phyloP scores from a whole-genome alignment of 2,797 vertebrate genomes.

The Ceryle rudis region DNA sequence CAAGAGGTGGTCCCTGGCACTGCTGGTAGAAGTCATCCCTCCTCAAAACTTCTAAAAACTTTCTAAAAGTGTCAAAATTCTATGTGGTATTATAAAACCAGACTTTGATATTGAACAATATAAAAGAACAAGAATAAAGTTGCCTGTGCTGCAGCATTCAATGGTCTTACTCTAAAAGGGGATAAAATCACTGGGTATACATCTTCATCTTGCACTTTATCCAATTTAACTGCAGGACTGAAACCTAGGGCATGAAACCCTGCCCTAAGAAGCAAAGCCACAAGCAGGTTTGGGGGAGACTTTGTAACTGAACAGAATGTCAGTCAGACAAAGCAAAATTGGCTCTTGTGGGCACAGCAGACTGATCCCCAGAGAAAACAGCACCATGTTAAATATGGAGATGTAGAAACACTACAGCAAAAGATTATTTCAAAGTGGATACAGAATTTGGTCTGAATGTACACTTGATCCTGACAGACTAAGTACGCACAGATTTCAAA shows the following conservation, averaged over 20 bases:
- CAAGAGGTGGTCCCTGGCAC: neutral
- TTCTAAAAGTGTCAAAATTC: neutral
- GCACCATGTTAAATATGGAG: neutral
- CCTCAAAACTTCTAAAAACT: neutral
- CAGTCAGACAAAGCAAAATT: neutral
- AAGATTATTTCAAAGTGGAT: neutral
- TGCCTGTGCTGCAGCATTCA: neutral
- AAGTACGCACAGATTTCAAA: neutral
- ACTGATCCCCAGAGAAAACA: neutral
- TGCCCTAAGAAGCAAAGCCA: neutral
- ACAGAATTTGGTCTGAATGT: neutral
- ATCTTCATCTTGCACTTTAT: neutral
- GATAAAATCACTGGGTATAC: neutral
- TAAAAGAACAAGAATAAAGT: neutral
- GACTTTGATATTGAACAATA: neutral
- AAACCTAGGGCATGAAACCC: neutral
- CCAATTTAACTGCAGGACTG: neutral
- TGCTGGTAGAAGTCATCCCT: neutral
- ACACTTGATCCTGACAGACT: neutral
- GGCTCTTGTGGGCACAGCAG: neutral
- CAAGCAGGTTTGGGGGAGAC: neutral
- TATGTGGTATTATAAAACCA: accelerated
- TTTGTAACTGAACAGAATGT: neutral
- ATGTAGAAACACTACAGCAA: neutral
- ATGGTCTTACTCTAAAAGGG: neutral